Conservation (phyloP, 2,888 invertebrate species). For the Drosophila paracracens region DNA sequence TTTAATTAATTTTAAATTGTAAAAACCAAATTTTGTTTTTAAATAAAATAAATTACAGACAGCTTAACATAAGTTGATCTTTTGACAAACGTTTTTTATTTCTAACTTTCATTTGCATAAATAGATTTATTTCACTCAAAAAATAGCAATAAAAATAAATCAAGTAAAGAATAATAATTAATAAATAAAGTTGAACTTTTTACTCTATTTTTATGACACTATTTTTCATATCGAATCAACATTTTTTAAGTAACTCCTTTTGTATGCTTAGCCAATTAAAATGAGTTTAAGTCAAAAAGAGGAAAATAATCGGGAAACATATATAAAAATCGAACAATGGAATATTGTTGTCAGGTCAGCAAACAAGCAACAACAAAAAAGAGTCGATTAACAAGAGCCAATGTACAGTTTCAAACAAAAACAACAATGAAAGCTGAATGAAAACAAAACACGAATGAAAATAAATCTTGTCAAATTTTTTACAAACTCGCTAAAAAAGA, state of each 20-base stretch:
- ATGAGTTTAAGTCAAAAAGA: not conserved
- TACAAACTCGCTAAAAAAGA: conserved; percentile 19
- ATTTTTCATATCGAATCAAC: not conserved
- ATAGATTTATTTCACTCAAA: no score
- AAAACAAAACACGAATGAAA: conserved; percentile 36
- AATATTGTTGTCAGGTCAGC: not conserved
- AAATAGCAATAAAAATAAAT: not conserved
- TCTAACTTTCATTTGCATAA: not conserved
- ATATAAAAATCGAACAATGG: conserved; percentile 1
- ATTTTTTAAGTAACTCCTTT: not conserved
- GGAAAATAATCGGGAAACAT: not conserved
- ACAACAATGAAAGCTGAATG: conserved; percentile 20
- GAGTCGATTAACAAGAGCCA: conserved; percentile 35
- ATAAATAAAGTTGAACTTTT: not conserved
- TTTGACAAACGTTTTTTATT: not conserved
- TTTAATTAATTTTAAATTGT: not conserved
- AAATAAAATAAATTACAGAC: not conserved
- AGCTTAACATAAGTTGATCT: not conserved
- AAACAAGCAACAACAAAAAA: not conserved
- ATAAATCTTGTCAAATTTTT: conserved; percentile 55
- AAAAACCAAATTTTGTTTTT: not conserved
- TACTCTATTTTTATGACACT: not conserved
- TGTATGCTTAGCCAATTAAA: not conserved
- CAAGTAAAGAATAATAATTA: not conserved
- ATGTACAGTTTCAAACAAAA: conserved; percentile 21